Percentiles rank a stretch among this genome's conserved stretches.
Evolutionary conservation across 2,113 vertebrate genomes (phyloP).

Genomic region (Bucco capensis): DNA sequence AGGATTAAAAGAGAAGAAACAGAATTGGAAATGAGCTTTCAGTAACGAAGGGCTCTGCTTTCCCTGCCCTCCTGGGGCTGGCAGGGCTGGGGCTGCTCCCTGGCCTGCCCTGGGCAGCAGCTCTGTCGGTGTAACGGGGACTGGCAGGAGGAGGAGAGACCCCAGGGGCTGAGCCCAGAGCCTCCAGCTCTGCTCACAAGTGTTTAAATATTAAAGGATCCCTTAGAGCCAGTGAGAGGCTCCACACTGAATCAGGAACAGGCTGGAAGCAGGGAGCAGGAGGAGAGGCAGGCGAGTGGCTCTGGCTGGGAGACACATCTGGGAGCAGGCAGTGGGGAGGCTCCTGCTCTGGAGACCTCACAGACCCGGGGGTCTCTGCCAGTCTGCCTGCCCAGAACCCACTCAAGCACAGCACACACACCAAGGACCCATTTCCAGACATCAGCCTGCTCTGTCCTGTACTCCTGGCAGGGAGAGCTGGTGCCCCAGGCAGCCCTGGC

Average conservation of each 20-base stretch:
- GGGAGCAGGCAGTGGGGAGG: background rate
- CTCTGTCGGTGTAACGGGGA: rapidly evolving
- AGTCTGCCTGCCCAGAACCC: background rate
- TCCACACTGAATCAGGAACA: background rate
- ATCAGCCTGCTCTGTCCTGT: background rate
- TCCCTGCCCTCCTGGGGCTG: rapidly evolving
- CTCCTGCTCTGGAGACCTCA: background rate
- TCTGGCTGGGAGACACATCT: rapidly evolving
- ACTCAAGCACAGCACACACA: background rate
- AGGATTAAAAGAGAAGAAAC: background rate
- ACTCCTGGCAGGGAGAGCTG: background rate
- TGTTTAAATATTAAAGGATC: background rate
- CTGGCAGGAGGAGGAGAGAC: background rate
- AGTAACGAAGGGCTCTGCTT: background rate
- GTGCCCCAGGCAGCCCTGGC: too few relatives aligned
- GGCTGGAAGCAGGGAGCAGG: background rate
- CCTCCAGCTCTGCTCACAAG: background rate
- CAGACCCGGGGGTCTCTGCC: background rate
- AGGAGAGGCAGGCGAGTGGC: background rate
- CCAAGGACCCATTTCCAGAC: background rate
- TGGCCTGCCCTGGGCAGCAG: rapidly evolving
- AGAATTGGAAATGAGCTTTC: background rate
- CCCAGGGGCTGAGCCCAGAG: background rate
- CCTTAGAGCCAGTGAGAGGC: background rate
- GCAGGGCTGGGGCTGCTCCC: background rate